Conservation (phyloP, 23 tunicate species). For the Trididemnum clinides region DNA sequence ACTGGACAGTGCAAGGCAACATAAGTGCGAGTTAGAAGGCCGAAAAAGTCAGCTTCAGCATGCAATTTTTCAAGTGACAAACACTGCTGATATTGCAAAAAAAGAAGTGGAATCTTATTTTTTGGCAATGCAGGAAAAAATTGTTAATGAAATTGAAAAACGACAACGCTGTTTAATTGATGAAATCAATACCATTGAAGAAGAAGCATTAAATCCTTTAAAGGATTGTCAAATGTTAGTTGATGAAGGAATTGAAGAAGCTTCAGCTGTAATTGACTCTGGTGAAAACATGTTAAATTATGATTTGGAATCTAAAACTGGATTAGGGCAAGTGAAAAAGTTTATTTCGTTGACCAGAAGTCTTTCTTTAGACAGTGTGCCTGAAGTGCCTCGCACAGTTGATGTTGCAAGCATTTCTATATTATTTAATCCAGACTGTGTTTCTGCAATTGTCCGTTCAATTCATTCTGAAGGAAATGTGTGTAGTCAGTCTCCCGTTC, state of each 20-base stretch:
- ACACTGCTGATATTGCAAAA: slow-evolving; percentile 50
- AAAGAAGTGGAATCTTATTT: slow-evolving; percentile 61
- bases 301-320: slow-evolving; percentile 40
- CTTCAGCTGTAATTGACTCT: slow-evolving; percentile 50
- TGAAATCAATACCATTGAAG: slow-evolving; percentile 50
- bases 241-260: slow-evolving; percentile 78
- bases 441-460: slow-evolving; percentile 19
- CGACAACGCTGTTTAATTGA: slow-evolving; percentile 23
- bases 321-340: slow-evolving; percentile 46
- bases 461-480: slow-evolving; percentile 30
- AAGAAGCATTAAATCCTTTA: slow-evolving; percentile 65
- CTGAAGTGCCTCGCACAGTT: slow-evolving; percentile 76
- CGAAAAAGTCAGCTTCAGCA: slow-evolving; percentile 49
- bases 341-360: slow-evolving; percentile 59
- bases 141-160: slow-evolving; percentile 34
- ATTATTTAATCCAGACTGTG: slow-evolving; percentile 44
- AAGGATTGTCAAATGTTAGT: slow-evolving; percentile 62
- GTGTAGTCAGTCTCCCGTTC: slow-evolving; percentile 69
- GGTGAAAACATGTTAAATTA: slow-evolving; percentile 74
- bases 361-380: slow-evolving; percentile 72
- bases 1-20: slow-evolving; percentile 84
- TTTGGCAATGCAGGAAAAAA: slow-evolving; percentile 42
- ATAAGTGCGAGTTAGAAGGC: slow-evolving; percentile 88
- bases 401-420: slow-evolving; percentile 82
- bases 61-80: slow-evolving; percentile 64